Conservation (phyloP, 2,113 vertebrate species). For the Megaceryle torquata region DNA sequence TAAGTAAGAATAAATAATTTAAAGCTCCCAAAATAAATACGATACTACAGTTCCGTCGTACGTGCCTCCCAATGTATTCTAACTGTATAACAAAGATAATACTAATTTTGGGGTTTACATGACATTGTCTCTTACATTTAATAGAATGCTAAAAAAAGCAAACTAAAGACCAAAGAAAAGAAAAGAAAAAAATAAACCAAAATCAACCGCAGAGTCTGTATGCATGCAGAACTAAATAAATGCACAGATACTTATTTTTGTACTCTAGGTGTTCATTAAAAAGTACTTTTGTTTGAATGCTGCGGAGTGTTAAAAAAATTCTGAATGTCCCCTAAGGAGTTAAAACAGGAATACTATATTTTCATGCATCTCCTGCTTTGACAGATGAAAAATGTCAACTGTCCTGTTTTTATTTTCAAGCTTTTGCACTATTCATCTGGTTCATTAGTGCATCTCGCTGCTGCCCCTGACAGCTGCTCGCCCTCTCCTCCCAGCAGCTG, state of each 20-base stretch:
- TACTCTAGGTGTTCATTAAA: constrained; percentile 70
- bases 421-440: constrained; percentile 99
- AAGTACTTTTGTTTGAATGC: constrained; percentile 74
- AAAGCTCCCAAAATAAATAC: not conserved
- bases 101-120: not conserved
- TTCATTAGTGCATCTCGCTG: constrained; percentile 99
- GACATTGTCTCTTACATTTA: constrained; percentile 18
- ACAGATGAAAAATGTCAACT: constrained; percentile 99
- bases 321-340: constrained; percentile 89
- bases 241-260: constrained; percentile 16
- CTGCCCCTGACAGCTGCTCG: constrained; percentile 99
- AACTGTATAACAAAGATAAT: not conserved
- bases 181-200: not conserved
- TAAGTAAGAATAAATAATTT: not conserved
- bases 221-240: constrained; percentile 42
- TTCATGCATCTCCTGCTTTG: constrained; percentile 99
- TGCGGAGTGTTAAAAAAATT: constrained; percentile 70
- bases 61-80: not conserved
- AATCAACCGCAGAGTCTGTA: constrained; percentile 8
- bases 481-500: constrained; percentile 91
- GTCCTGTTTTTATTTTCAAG: constrained; percentile 99
- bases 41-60: not conserved
- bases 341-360: constrained; percentile 97
- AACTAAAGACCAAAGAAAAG: constrained; percentile 15
- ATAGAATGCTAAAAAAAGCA: constrained; percentile 38